A percentile compares a stretch with the other conserved stretches of the same genome.
Conservation (phyloP, 2,888 invertebrate species). For the Athetis lepigone region DNA sequence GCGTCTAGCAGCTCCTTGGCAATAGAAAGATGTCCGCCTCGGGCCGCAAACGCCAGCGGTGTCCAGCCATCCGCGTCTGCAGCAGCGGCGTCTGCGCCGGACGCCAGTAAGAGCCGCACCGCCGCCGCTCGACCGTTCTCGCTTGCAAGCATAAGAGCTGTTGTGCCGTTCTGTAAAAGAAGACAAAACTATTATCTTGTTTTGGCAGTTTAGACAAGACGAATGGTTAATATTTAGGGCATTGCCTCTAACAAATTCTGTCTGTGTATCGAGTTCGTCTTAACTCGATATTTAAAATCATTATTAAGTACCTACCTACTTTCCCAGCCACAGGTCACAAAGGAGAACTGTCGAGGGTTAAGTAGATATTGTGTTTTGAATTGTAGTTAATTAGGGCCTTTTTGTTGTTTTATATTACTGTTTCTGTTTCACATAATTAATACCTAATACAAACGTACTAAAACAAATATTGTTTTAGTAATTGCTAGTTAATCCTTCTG, state of each 20-base stretch:
- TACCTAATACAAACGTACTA: no score
- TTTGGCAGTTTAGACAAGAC: background rate
- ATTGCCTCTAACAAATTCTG: background rate
- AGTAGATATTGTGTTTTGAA: background rate
- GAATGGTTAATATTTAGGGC: no score
- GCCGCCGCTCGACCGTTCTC: conserved; percentile 96
- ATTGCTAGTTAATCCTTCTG: no score
- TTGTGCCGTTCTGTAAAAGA: conserved; percentile 95
- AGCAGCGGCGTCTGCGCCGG: conserved; percentile 97
- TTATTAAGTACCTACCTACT: background rate
- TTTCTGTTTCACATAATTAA: no score
- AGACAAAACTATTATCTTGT: background rate
- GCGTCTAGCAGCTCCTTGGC: conserved; percentile 95
- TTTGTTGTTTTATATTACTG: no score
- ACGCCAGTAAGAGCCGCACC: conserved; percentile 95
- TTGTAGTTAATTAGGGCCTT: no score
- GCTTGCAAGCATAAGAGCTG: conserved; percentile 97
- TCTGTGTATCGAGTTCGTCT: background rate
- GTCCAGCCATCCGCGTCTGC: conserved; percentile 98
- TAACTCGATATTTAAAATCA: background rate
- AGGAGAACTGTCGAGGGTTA: no score
- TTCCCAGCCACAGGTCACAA: background rate
- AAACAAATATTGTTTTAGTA: no score
- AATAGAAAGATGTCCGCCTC: conserved; percentile 96
- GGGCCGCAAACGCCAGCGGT: conserved; percentile 96